phyloP scores from a whole-genome alignment of 2,888 invertebrate genomes.

The Drosophila lacicola region DNA sequence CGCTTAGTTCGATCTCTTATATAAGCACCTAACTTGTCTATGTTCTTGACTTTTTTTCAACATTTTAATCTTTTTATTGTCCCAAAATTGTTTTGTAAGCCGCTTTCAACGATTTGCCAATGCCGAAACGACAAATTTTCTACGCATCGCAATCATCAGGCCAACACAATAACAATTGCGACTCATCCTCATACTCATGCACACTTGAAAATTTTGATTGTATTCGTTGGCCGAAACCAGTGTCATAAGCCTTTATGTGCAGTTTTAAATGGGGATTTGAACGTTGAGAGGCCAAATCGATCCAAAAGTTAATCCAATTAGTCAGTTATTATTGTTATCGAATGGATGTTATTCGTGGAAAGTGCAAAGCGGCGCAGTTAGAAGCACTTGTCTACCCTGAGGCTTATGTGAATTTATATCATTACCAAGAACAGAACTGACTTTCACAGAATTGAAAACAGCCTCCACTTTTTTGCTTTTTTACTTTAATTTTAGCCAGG shows the following conservation, averaged over 20 bases:
- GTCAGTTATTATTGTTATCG: constrained; percentile 30
- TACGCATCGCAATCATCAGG: constrained; percentile 33
- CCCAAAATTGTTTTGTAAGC: constrained; percentile 67
- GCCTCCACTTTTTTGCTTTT: too few species aligned
- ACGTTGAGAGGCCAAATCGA: constrained; percentile 30
- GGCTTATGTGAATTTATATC: constrained; percentile 2
- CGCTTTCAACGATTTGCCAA: constrained; percentile 64
- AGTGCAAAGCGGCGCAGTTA: neutral
- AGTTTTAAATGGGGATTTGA: constrained; percentile 29
- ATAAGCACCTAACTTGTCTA: constrained; percentile 10
- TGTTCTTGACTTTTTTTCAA: constrained; percentile 7
- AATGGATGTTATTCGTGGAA: constrained; percentile 11
- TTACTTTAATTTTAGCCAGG: neutral
- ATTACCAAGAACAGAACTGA: neutral
- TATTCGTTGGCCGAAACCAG: constrained; percentile 24
- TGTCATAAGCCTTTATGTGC: constrained; percentile 56
- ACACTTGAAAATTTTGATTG: constrained; percentile 14
- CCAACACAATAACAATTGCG: constrained; percentile 15
- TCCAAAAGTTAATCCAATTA: constrained; percentile 53
- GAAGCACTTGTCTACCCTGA: neutral
- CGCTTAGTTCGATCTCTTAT: constrained; percentile 33
- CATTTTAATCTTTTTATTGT: constrained; percentile 48
- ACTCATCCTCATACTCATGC: neutral
- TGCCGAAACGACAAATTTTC: constrained; percentile 56
- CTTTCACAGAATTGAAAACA: neutral